These are phyloP conservation scores for Phalacrocorax pelagicus DNA, from an alignment of 2,113 vertebrate species.

Conservation along the genomic window DNA sequence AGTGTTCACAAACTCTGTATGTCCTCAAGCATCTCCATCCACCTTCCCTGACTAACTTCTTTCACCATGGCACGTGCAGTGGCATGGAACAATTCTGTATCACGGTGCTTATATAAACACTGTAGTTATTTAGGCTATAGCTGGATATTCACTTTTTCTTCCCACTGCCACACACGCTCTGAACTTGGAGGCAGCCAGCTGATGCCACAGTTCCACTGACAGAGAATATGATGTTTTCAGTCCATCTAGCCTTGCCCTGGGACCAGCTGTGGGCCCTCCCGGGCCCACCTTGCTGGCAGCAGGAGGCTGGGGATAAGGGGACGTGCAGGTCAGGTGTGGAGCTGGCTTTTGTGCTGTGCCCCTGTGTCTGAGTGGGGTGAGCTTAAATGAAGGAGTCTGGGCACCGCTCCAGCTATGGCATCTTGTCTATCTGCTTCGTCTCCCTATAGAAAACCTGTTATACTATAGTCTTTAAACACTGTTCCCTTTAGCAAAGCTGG, in stretches of 20 bases:
- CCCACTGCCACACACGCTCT: accelerated
- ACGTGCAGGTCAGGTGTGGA: accelerated
- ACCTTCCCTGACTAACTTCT: neutral
- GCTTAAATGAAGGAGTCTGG: neutral
- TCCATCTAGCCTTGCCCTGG: neutral
- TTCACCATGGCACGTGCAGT: neutral
- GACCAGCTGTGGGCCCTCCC: accelerated
- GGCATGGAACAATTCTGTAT: accelerated
- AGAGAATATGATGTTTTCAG: neutral
- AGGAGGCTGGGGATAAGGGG: neutral
- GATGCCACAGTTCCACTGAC: neutral
- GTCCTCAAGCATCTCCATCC: neutral
- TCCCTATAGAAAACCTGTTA: neutral
- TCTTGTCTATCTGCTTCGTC: neutral
- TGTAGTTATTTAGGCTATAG: neutral
- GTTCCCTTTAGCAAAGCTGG: neutral
- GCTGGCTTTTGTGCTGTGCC: accelerated
- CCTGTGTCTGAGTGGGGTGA: neutral
- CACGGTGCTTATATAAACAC: neutral
- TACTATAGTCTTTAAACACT: neutral
- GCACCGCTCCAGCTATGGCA: accelerated
- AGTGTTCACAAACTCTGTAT: accelerated
- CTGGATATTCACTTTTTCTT: neutral
- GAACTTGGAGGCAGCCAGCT: neutral
- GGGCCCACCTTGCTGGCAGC: accelerated